Evolutionary conservation across 2,797 vertebrate species (phyloP).

Genomic region (Odontamblyopus rebecca): DNA sequence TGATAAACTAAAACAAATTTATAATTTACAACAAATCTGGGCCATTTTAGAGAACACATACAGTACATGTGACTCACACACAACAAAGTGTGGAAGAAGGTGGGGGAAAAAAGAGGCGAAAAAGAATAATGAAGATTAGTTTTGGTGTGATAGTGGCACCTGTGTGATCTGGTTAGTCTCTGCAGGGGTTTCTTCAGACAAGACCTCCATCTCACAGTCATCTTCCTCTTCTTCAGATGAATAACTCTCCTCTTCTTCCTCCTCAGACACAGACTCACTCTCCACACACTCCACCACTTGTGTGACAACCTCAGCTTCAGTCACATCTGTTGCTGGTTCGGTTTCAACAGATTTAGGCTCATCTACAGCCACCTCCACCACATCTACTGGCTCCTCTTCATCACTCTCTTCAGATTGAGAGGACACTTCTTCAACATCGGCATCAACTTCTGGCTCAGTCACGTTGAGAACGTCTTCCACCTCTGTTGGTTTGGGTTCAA

Average conservation of each 20-base stretch:
- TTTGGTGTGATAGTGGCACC: constrained; percentile 47
- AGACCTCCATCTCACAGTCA: constrained; percentile 27
- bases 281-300: constrained; percentile 21
- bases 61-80: neutral
- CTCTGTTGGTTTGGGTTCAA: constrained; percentile 15
- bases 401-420: neutral
- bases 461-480: constrained; percentile 5
- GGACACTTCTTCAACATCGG: neutral
- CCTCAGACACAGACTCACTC: constrained; percentile 13
- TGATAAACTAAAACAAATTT: neutral
- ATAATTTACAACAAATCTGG: neutral
- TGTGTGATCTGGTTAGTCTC: constrained; percentile 33
- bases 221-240: constrained; percentile 21
- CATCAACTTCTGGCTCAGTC: neutral
- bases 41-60: neutral
- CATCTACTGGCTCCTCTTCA: neutral
- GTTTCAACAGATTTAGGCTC: neutral
- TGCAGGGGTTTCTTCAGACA: constrained; percentile 17
- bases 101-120: neutral
- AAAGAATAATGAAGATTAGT: neutral
- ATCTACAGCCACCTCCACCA: neutral
- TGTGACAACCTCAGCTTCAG: neutral
- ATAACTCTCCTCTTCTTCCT: neutral
- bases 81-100: neutral
- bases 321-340: constrained; percentile 2